Conservation (phyloP, 2,888 invertebrate species). For the Lasioglossum calceatum region DNA sequence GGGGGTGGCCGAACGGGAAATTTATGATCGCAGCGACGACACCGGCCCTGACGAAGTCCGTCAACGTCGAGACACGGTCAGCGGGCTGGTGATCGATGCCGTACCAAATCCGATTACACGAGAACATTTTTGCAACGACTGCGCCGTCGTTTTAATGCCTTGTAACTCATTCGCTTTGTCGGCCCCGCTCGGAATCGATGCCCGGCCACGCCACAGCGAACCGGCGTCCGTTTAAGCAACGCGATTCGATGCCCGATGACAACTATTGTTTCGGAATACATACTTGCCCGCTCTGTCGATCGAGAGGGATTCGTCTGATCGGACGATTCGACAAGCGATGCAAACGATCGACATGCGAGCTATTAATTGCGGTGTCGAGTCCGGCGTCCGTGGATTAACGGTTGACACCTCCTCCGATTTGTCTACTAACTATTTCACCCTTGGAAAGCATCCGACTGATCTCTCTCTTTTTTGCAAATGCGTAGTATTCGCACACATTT, state of each 20-base stretch:
- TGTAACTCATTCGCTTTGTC: conserved; percentile 53
- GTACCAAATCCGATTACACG: conserved; percentile 50
- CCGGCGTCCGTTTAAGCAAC: neutral
- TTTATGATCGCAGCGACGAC: conserved; percentile 42
- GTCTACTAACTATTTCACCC: neutral
- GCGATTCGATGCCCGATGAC: neutral
- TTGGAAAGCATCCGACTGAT: neutral
- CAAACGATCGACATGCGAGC: neutral
- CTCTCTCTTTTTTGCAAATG: neutral
- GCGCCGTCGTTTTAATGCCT: conserved; percentile 44
- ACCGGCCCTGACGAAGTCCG: conserved; percentile 28
- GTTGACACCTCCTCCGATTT: neutral
- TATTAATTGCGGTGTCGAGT: conserved; percentile 1
- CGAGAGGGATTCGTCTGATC: neutral
- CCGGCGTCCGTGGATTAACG: neutral
- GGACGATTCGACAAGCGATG: neutral
- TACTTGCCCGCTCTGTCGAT: neutral
- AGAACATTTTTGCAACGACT: conserved; percentile 42
- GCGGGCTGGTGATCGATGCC: conserved; percentile 54
- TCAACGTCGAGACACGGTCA: conserved; percentile 52
- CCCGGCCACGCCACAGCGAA: neutral
- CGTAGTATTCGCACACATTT: too few species aligned
- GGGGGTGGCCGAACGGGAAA: conserved; percentile 21
- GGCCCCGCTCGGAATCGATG: neutral
- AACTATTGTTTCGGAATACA: conserved; percentile 10